Conservation (phyloP, 2,888 invertebrate species). For the Metallyticus violacea region DNA sequence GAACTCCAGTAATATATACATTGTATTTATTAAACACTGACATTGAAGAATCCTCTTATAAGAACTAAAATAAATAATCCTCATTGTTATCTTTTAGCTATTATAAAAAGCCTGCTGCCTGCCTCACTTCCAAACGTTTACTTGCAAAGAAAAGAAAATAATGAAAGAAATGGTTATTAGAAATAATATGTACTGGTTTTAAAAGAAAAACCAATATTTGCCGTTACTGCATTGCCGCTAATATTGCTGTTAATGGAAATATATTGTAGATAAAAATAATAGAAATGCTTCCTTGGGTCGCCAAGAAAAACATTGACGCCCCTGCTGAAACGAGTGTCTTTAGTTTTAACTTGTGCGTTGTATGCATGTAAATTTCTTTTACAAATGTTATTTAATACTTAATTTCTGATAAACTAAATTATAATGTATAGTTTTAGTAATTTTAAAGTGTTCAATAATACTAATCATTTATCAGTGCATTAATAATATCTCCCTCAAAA, state of each 20-base stretch:
- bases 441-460: no score
- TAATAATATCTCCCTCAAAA: no score
- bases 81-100: slow-evolving; percentile 11
- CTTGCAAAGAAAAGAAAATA: neutral
- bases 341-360: no score
- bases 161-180: neutral
- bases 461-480: no score
- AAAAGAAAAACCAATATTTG: neutral
- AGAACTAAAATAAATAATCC: neutral
- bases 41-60: neutral
- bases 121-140: slow-evolving; percentile 13
- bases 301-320: neutral
- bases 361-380: no score
- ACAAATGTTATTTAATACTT: no score
- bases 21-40: neutral
- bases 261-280: neutral
- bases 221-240: neutral
- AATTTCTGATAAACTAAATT: no score
- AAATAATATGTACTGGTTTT: neutral
- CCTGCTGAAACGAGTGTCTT: neutral
- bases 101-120: neutral
- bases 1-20: neutral
- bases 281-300: slow-evolving; percentile 4
- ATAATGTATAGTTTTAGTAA: no score
- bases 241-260: neutral